Evolutionary conservation across 2,797 vertebrate genomes (phyloP).

Genomic region (Eutrigla gurnardus): DNA sequence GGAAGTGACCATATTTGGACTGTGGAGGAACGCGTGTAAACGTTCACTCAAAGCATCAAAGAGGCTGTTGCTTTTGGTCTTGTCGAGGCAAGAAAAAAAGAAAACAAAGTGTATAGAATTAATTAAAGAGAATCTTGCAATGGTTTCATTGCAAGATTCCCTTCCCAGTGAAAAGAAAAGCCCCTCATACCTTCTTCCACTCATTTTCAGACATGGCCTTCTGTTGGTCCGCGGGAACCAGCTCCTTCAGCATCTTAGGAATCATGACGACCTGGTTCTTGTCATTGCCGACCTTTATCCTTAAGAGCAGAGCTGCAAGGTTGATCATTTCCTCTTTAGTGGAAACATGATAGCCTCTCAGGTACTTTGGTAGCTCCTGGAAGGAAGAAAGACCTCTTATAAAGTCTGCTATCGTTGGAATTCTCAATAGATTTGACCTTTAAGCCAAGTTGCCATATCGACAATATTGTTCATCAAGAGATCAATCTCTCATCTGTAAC

Average conservation of each 20-base stretch:
- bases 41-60: no score
- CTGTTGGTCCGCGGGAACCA: constrained; percentile 91
- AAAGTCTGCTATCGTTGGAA: background rate
- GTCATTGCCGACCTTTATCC: constrained; percentile 85
- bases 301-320: constrained; percentile 92
- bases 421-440: constrained; percentile 10
- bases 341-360: constrained; percentile 92
- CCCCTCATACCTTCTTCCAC: constrained; percentile 91
- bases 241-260: constrained; percentile 90
- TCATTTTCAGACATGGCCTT: constrained; percentile 90
- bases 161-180: background rate
- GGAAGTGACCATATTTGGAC: no score
- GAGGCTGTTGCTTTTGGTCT: background rate
- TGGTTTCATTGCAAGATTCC: no score
- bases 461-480: background rate
- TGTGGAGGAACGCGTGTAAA: no score
- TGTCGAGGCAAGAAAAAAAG: no score
- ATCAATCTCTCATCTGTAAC: background rate
- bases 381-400: constrained; percentile 17
- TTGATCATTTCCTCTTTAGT: constrained; percentile 89
- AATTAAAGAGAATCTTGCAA: background rate
- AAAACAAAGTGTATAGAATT: background rate
- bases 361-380: constrained; percentile 96
- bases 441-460: background rate
- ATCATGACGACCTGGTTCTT: constrained; percentile 84